A percentile compares a stretch with the other conserved stretches of the same genome.
Conservation (phyloP, 2,797 vertebrate genomes). For the Enteromius fasciolatus region DNA sequence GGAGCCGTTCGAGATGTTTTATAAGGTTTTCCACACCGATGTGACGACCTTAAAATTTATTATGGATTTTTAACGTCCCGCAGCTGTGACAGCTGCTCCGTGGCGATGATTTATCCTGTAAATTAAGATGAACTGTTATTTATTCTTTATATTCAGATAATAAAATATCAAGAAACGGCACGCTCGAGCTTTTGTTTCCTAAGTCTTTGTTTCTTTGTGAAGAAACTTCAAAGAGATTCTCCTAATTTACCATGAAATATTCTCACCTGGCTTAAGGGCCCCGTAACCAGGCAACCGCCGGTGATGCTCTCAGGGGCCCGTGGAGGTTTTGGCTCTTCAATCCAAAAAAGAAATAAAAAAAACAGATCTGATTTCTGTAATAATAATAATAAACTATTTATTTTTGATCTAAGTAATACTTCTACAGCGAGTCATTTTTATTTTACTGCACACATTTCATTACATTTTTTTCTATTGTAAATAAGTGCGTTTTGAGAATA, state of each 20-base stretch:
- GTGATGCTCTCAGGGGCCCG: constrained; percentile 16
- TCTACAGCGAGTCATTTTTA: background rate
- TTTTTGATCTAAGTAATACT: background rate
- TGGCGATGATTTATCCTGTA: constrained; percentile 73
- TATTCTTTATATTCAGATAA: constrained; percentile 83
- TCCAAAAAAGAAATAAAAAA: background rate
- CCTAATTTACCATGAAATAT: constrained; percentile 14
- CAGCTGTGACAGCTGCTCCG: constrained; percentile 47
- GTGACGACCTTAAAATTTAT: constrained; percentile 65
- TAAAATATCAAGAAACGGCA: constrained; percentile 65
- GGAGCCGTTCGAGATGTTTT: constrained; percentile 62
- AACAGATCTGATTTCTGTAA: background rate
- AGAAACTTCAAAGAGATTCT: constrained; percentile 34
- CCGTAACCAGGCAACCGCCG: constrained; percentile 6
- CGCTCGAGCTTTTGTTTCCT: constrained; percentile 10
- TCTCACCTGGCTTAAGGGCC: constrained; percentile 36
- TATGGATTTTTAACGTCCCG: constrained; percentile 54
- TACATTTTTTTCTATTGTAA: background rate
- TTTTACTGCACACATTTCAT: background rate
- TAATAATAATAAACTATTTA: background rate
- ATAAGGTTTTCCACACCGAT: constrained; percentile 59
- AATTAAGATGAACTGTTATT: constrained; percentile 80
- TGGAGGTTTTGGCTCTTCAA: background rate
- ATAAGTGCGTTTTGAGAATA: background rate
- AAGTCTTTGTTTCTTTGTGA: constrained; percentile 23